Evolutionary conservation across 2,113 vertebrate genomes (phyloP), one percentile per base, ranked within the genome.

Genomic region (Anarhynchus alexandrinus): DNA sequence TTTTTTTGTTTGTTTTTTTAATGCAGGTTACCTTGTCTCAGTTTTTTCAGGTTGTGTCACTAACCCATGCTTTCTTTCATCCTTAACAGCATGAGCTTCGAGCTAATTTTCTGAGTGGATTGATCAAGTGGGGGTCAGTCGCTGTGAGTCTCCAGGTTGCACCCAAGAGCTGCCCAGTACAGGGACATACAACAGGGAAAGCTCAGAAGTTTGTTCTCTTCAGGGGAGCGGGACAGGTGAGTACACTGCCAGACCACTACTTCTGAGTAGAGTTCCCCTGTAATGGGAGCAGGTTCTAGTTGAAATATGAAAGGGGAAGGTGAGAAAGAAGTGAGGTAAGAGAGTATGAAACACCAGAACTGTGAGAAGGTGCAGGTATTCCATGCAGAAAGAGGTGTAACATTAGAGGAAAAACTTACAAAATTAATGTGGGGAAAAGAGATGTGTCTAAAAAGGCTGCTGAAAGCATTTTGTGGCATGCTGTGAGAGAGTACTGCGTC

Each of bases 41-140:
- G 1, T 27, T 69, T 72, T 58, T 85, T 20, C 40, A 21, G n/a
- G 10, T 15, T 49, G 12, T 72, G 20, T 64, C 42, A 61, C 43
- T 82, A 38, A 86, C 38, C 19, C 4, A 2, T 54, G 51, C 32
- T 45, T 74, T 34, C 51, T 65, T 82, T 80, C n/a, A 36, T 29
- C 36, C 15, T 61, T 45, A 70, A 40, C 45, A 82, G 71, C 32
- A 10, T 6, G 25, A 58, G 26, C 57, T 90, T 83, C 1, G 0
- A 71, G 40, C 47, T 55, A 5, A 0, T 71, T 67, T 92, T 65
- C 58, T 55, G 51, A 51, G 58, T 45, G 82, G 62, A 55, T 49
- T 59, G n/a, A 26, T 67, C 4, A 5, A 82, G 36, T 21, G 70
- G 20, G 66, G 20, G 4, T 51, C 3, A 2, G 14, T n/a, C 0